Conservation (phyloP, 2,888 invertebrate genomes). For the Drosophila setosimentum region DNA sequence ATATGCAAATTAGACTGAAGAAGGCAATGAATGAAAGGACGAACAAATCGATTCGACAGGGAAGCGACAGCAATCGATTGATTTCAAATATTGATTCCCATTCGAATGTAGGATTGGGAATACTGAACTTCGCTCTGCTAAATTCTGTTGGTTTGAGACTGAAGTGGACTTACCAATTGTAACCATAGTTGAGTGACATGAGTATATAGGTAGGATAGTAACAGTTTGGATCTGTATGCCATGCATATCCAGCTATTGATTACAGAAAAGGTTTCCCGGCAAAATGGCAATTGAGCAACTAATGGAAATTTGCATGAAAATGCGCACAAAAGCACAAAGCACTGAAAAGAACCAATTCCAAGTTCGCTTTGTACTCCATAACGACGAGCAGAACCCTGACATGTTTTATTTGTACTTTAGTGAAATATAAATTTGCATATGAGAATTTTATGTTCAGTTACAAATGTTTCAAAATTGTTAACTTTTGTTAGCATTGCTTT, state of each 20-base stretch:
- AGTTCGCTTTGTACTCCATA: slow-evolving; percentile 11
- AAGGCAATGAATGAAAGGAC: slow-evolving; percentile 38
- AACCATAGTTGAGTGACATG: slow-evolving; percentile 76
- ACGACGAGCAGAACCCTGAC: slow-evolving; percentile 13
- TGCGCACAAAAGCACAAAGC: slow-evolving; percentile 65
- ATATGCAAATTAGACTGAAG: slow-evolving; percentile 69
- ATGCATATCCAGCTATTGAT: slow-evolving; percentile 43
- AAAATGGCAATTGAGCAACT: slow-evolving; percentile 61
- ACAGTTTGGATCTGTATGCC: slow-evolving; percentile 15
- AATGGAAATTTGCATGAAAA: slow-evolving; percentile 72
- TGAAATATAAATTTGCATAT: slow-evolving; percentile 48
- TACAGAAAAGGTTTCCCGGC: slow-evolving; percentile 56
- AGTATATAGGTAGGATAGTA: slow-evolving; percentile 4
- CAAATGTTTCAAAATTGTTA: slow-evolving; percentile 50
- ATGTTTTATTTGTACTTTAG: slow-evolving; percentile 32
- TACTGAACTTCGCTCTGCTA: slow-evolving; percentile 13
- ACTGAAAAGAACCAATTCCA: slow-evolving; percentile 38
- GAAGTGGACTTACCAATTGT: slow-evolving; percentile 78
- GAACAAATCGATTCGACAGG: slow-evolving; percentile 64
- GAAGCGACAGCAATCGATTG: slow-evolving; percentile 60
- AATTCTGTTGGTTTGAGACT: slow-evolving; percentile 62
- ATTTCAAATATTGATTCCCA: slow-evolving; percentile 47
- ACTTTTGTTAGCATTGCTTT: slow-evolving; percentile 32
- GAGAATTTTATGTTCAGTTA: slow-evolving; percentile 39
- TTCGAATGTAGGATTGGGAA: slow-evolving; percentile 5